Percentiles rank a stretch among this genome's conserved stretches.
These are phyloP conservation scores for Emydocephalus ijimae DNA, from an alignment of 2,113 vertebrate species.

Conservation along the genomic window DNA sequence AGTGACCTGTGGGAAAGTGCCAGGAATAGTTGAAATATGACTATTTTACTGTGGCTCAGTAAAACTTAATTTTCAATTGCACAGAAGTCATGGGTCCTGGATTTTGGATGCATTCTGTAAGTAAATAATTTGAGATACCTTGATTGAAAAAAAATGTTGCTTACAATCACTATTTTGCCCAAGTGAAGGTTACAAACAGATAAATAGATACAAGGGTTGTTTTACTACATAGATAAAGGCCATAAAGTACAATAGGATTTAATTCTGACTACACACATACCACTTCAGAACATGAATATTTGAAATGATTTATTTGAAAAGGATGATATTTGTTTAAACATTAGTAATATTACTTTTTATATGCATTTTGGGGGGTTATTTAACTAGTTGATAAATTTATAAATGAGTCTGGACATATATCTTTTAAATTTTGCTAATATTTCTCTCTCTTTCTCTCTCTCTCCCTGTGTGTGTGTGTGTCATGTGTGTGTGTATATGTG, in stretches of 20 bases:
- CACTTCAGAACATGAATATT: no score
- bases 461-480: neutral
- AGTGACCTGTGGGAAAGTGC: neutral
- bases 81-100: neutral
- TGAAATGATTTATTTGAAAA: neutral
- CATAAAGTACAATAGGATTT: neutral
- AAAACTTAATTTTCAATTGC: neutral
- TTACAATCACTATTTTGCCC: neutral
- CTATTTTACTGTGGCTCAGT: neutral
- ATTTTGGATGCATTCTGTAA: neutral
- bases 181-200: neutral
- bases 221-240: neutral
- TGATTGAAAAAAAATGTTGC: neutral
- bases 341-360: neutral
- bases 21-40: neutral
- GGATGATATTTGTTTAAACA: neutral
- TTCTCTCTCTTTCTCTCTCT: no score
- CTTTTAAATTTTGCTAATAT: neutral
- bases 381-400: neutral
- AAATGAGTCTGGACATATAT: neutral
- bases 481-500: neutral
- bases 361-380: neutral
- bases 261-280: neutral
- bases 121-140: neutral
- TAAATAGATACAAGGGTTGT: neutral